Conservation (phyloP, 92 coral and sea anemone genomes). For the Heliopora coerulea region DNA sequence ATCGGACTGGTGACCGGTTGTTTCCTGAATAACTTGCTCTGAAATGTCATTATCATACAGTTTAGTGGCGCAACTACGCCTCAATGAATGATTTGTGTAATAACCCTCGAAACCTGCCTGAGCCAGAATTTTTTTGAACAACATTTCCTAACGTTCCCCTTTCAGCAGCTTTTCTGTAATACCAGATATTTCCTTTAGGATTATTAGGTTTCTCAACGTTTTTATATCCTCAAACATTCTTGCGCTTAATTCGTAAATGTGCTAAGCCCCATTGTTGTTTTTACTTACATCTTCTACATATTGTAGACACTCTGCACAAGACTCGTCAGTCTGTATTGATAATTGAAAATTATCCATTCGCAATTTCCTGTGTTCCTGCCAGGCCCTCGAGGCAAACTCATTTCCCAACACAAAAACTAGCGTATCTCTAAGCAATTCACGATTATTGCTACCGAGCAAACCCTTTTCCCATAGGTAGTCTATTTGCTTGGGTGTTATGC, state of each 20-base stretch:
- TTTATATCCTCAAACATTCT: constrained; percentile 37
- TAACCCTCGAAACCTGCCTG: too few species aligned
- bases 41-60: constrained; percentile 16
- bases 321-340: constrained; percentile 46
- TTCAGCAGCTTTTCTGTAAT: constrained; percentile 44
- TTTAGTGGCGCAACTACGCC: constrained; percentile 46
- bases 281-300: constrained; percentile 50
- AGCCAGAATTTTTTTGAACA: constrained; percentile 12
- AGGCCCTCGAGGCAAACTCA: constrained; percentile 49
- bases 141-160: constrained; percentile 47
- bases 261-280: constrained; percentile 46
- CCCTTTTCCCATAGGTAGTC: constrained; percentile 46
- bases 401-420: too few species aligned
- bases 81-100: constrained; percentile 43
- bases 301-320: constrained; percentile 46
- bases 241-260: constrained; percentile 32
- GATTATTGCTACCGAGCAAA: constrained; percentile 37
- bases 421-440: constrained; percentile 52
- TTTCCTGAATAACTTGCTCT: constrained; percentile 46
- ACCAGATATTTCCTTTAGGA: constrained; percentile 43
- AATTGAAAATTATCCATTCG: constrained; percentile 48
- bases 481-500: constrained; percentile 37
- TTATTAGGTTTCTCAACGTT: constrained; percentile 38
- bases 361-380: constrained; percentile 56
- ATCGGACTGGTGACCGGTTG: constrained; percentile 3